Evolutionary conservation across 1,140 invertebrate species (phyloP).

Genomic region (Drosophila carrolli): DNA sequence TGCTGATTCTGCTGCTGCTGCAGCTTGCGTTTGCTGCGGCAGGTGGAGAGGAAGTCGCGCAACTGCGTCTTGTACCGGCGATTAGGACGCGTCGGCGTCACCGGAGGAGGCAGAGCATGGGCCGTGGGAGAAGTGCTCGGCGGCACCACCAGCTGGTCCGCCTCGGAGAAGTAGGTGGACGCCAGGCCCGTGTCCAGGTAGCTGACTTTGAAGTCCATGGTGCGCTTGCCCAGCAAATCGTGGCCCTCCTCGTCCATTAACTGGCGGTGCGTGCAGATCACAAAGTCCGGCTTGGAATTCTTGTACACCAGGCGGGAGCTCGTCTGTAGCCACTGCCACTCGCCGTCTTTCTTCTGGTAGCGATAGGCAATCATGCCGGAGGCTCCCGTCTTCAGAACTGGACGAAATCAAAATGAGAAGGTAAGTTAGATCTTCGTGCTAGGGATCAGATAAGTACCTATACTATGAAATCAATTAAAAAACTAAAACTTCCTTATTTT

Average conservation of each 20-base stretch:
- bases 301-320: constrained; percentile 98
- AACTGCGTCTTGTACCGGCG: constrained; percentile 96
- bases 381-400: constrained; percentile 99
- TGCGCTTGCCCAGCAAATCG: constrained; percentile 97
- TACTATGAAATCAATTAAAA: too few species aligned
- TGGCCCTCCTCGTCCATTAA: constrained; percentile 99
- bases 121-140: constrained; percentile 84
- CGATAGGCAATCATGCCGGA: constrained; percentile 99
- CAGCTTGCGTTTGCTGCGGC: constrained; percentile 94
- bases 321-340: constrained; percentile 99
- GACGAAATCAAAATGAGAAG: constrained; percentile 64
- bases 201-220: constrained; percentile 99
- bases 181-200: constrained; percentile 96
- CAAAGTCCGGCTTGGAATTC: constrained; percentile 99
- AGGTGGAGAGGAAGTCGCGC: constrained; percentile 95
- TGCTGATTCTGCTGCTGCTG: constrained; percentile 86
- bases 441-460: too few species aligned
- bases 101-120: constrained; percentile 85
- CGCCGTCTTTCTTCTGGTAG: constrained; percentile 95
- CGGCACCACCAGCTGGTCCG: constrained; percentile 90
- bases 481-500: too few species aligned
- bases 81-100: constrained; percentile 91
- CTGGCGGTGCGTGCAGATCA: constrained; percentile 98
- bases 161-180: constrained; percentile 94
- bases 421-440: too few species aligned